A percentile compares a stretch with the other conserved stretches of the same genome.
Conservation (phyloP, 53 echinoderm and acorn worm genomes). For the Paracentrotus lividus region DNA sequence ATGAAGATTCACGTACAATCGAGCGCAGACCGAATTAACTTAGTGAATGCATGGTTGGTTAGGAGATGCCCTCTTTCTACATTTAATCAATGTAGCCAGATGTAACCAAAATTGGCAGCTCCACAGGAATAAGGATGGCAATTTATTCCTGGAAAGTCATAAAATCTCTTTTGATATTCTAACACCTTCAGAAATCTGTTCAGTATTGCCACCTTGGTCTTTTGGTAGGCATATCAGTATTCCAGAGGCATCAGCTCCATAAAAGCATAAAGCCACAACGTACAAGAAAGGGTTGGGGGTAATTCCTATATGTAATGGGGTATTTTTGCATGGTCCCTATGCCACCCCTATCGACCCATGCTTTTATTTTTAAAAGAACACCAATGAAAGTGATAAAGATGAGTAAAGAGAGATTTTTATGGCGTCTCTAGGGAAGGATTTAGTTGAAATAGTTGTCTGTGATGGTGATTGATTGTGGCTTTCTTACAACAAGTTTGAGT, state of each 20-base stretch:
- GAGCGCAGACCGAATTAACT: too few relatives aligned
- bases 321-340: slow-evolving; percentile 12
- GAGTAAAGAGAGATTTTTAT: not conserved
- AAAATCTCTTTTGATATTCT: not conserved
- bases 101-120: too few relatives aligned
- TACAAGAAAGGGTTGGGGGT: not conserved
- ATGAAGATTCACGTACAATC: too few relatives aligned
- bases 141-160: slow-evolving; percentile 35
- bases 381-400: not conserved
- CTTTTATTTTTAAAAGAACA: slow-evolving; percentile 52
- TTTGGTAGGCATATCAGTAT: slow-evolving; percentile 9
- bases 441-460: not conserved
- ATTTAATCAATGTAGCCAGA: too few relatives aligned
- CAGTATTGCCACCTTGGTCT: slow-evolving; percentile 1
- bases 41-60: too few relatives aligned
- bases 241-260: slow-evolving; percentile 20
- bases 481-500: too few relatives aligned
- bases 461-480: slow-evolving; percentile 20
- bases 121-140: not conserved
- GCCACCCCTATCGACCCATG: slow-evolving; percentile 20
- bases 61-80: too few relatives aligned
- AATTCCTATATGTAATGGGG: not conserved
- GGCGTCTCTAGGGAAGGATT: not conserved
- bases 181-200: slow-evolving; percentile 38
- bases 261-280: too few relatives aligned